Evolutionary conservation across 2,797 vertebrate genomes (phyloP), one percentile per base, ranked within the genome.

Genomic region (Tachyglossus aculeatus): DNA sequence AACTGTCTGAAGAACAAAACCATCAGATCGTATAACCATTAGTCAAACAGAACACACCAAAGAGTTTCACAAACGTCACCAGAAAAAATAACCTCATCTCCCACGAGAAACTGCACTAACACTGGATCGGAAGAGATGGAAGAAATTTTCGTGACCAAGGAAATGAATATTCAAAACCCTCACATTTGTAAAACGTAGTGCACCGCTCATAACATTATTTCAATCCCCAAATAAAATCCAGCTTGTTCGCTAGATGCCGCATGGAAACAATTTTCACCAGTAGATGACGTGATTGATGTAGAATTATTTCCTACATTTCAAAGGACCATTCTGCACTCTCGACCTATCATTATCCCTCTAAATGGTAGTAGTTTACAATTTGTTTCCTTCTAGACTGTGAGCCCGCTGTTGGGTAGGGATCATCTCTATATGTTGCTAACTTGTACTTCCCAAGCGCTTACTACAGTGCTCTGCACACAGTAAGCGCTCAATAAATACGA

Each of bases 1-100:
- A 59, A 96, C 96, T 80, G 76, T 93, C 96, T 97, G 86, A 27
- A 80, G 82, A 31, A 19, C 16, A 31, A 48, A 48, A 27, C 24
- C 10, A 47, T 9, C 25, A 25, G 3, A 29, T 9, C 27, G 29
- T 25, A 29, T 18, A 18, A 27, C n/a, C n/a, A 15, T 21, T 48
- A 5, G 15, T 15, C 25, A 27, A 15, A 12, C 27, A 3, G 25
- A 48, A 6, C 3, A 27, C 13, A 48, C 31, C 48, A 19, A 48
- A n/a, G n/a, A n/a, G n/a, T n/a, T n/a, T n/a, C n/a, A n/a, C n/a
- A n/a, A n/a, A 29, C 16, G 9, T 31, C 16, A 48, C 31, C 45
- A 29, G 31, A 18, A 3, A 25, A 9, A 37, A 16, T 25, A 36
- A 36, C 6, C 8, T 3, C 21, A 7, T 37, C 27, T n/a, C 67